Conservation (phyloP, 2,888 invertebrate species). For the Leptinotarsa haldemani region DNA sequence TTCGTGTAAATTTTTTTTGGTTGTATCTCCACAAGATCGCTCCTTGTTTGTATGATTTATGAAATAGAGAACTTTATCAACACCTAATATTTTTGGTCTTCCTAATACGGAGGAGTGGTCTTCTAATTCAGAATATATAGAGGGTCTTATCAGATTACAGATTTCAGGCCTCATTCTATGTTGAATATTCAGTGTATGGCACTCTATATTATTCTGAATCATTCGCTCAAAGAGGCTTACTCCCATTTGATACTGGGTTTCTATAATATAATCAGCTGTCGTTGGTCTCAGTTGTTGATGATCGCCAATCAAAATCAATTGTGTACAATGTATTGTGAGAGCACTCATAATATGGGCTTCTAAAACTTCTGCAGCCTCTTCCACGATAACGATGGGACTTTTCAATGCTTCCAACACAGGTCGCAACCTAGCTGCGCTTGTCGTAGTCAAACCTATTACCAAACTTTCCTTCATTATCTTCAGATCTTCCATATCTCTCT, state of each 20-base stretch:
- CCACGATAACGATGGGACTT: conserved; percentile 80
- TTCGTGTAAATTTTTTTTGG: conserved; percentile 74
- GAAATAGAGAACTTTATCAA: conserved; percentile 76
- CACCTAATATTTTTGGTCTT: conserved; percentile 72
- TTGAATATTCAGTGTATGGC: conserved; percentile 70
- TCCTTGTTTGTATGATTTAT: conserved; percentile 73
- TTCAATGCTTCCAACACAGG: conserved; percentile 68
- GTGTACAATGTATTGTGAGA: conserved; percentile 75
- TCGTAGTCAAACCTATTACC: conserved; percentile 81
- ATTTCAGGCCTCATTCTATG: conserved; percentile 82
- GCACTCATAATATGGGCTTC: conserved; percentile 81
- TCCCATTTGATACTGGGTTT: conserved; percentile 72
- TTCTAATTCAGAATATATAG: conserved; percentile 74
- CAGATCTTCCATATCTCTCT: conserved; percentile 70
- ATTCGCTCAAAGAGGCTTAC: conserved; percentile 87
- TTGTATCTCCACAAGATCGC: conserved; percentile 69
- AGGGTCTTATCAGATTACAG: conserved; percentile 72
- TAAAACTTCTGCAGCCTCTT: conserved; percentile 90
- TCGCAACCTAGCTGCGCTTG: conserved; percentile 77
- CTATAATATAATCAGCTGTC: conserved; percentile 76
- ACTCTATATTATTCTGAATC: conserved; percentile 69
- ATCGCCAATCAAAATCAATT: conserved; percentile 74
- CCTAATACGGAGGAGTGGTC: conserved; percentile 71
- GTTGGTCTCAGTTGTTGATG: conserved; percentile 75
- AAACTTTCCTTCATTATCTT: conserved; percentile 67